A percentile compares a stretch with the other conserved stretches of the same genome.
Evolutionary conservation across 2,888 invertebrate species (phyloP).

Genomic region (Coecobrya sp.): DNA sequence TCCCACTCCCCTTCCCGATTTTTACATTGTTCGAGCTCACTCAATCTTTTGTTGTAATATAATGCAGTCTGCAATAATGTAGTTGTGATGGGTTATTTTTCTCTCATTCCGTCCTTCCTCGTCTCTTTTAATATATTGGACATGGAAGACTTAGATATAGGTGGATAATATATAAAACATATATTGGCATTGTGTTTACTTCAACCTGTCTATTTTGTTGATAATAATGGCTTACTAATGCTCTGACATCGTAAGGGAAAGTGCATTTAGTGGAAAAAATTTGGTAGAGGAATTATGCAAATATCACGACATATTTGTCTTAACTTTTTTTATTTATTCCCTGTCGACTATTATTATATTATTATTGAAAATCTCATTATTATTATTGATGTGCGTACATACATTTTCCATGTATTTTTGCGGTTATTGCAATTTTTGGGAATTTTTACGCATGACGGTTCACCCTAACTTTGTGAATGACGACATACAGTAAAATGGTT

Average conservation of each 20-base stretch:
- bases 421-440: not conserved
- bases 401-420: not conserved
- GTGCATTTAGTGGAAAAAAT: not conserved
- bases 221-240: not conserved
- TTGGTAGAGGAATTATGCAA: not conserved
- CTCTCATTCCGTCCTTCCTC: not conserved
- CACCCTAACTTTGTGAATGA: not conserved
- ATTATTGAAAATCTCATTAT: not conserved
- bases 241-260: not conserved
- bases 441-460: conserved; percentile 7
- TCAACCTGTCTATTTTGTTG: not conserved
- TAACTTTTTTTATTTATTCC: not conserved
- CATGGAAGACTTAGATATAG: too few relatives aligned
- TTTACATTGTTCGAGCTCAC: conserved; percentile 49
- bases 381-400: not conserved
- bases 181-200: not conserved
- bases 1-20: conserved; percentile 69
- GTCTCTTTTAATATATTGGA: not conserved
- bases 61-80: conserved; percentile 59
- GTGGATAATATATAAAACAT: not conserved
- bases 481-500: not conserved
- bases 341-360: not conserved
- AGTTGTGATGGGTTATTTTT: conserved; percentile 65
- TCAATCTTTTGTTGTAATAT: conserved; percentile 57
- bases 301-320: not conserved